Percentiles rank a stretch among this genome's conserved stretches.
Evolutionary conservation across 2,888 invertebrate species (phyloP).

Genomic region (Bimastos eiseni): DNA sequence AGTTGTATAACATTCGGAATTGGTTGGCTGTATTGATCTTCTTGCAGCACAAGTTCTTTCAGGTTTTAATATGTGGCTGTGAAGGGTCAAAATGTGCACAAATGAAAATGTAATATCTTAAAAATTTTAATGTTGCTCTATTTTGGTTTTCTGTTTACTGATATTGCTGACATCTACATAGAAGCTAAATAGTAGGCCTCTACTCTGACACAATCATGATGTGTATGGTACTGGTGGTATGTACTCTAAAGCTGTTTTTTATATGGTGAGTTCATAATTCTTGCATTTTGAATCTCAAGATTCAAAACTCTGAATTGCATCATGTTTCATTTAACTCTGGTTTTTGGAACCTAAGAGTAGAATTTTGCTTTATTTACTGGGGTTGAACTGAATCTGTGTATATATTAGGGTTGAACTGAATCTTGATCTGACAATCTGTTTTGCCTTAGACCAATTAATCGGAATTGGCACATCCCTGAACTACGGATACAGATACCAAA

Average conservation of each 20-base stretch:
- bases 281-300: background rate
- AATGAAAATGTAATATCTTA: background rate
- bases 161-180: slow-evolving; percentile 13
- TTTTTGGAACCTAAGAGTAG: background rate
- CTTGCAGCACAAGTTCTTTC: background rate
- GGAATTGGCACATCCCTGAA: too few relatives aligned
- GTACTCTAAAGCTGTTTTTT: background rate
- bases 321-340: background rate
- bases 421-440: too few relatives aligned
- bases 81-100: background rate
- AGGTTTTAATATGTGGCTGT: background rate
- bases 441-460: too few relatives aligned
- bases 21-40: background rate
- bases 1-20: background rate
- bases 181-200: background rate
- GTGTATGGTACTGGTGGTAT: background rate
- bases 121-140: background rate
- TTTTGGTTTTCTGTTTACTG: background rate
- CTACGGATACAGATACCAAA: too few relatives aligned
- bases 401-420: too few relatives aligned
- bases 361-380: background rate
- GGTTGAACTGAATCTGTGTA: too few relatives aligned
- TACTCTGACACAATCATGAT: background rate
- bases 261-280: too few relatives aligned
- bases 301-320: background rate